Percentiles rank a stretch among this genome's conserved stretches.
Conservation (phyloP, 2,888 invertebrate genomes). For the Agrotis puta region DNA sequence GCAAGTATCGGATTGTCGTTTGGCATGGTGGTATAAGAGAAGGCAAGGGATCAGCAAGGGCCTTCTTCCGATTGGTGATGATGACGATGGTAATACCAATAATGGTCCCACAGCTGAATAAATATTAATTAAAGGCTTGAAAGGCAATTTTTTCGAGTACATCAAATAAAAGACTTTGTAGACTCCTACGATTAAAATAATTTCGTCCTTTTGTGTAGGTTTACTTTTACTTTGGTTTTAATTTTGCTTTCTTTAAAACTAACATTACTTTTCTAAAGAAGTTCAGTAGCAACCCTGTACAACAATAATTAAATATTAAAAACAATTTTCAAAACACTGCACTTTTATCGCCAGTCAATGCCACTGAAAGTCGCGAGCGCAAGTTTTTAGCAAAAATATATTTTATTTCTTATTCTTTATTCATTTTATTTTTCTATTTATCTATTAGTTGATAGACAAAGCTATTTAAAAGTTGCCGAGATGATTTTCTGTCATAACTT, state of each 20-base stretch:
- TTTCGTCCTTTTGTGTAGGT: neutral
- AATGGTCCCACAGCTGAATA: too few species aligned
- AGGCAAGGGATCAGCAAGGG: too few species aligned
- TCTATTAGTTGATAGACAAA: conserved; percentile 51
- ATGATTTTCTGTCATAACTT: conserved; percentile 37
- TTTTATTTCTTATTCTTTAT: conserved; percentile 15
- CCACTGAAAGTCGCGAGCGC: conserved; percentile 4
- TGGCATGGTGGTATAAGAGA: too few species aligned
- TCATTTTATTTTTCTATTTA: conserved; percentile 14
- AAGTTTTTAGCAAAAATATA: neutral
- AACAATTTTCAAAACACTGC: conserved; percentile 24
- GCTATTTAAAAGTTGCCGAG: conserved; percentile 16
- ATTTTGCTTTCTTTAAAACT: neutral
- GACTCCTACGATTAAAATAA: neutral
- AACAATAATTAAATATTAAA: neutral
- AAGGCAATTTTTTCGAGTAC: too few species aligned
- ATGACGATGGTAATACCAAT: too few species aligned
- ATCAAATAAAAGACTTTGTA: neutral
- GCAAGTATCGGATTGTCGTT: too few species aligned
- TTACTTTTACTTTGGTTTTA: neutral
- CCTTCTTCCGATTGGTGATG: too few species aligned
- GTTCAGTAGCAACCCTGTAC: neutral
- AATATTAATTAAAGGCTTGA: too few species aligned
- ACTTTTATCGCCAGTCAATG: conserved; percentile 12
- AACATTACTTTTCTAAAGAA: too few species aligned